Conservation (phyloP, 1,140 invertebrate species). For the Drosophila repletoides region DNA sequence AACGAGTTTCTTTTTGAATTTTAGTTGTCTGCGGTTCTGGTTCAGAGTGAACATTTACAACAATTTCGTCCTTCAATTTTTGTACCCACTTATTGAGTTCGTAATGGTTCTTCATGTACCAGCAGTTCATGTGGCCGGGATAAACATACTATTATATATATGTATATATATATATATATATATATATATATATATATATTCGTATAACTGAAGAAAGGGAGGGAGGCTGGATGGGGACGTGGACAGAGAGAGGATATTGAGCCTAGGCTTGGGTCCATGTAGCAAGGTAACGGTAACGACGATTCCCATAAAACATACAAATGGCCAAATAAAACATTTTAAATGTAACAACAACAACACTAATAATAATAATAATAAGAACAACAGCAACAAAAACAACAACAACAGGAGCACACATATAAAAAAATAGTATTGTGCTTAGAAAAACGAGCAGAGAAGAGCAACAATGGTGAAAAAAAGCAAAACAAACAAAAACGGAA, state of each 20-base stretch:
- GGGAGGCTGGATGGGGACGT: not conserved
- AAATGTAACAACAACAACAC: constrained; percentile 75
- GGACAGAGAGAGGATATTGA: not conserved
- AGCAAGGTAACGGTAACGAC: constrained; percentile 56
- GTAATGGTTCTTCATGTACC: no score
- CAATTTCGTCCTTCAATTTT: no score
- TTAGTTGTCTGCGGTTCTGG: no score
- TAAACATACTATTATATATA: no score
- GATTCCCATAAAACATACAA: constrained; percentile 79
- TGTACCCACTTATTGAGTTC: no score
- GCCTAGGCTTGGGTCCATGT: not conserved
- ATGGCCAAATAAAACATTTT: constrained; percentile 81
- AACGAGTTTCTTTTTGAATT: no score
- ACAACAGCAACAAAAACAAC: constrained; percentile 8
- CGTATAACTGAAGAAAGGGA: no score
- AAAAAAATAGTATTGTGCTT: constrained; percentile 77
- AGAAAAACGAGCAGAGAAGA: constrained; percentile 24
- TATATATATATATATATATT: no score
- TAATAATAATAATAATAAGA: constrained; percentile 27
- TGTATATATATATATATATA: no score
- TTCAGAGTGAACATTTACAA: no score
- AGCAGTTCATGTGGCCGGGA: no score
- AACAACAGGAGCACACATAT: constrained; percentile 31
- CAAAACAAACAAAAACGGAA: not conserved
- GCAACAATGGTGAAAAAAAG: not conserved